Evolutionary conservation across 2,113 vertebrate genomes (phyloP), one percentile per base, ranked within the genome.

Genomic region (Egretta garzetta): DNA sequence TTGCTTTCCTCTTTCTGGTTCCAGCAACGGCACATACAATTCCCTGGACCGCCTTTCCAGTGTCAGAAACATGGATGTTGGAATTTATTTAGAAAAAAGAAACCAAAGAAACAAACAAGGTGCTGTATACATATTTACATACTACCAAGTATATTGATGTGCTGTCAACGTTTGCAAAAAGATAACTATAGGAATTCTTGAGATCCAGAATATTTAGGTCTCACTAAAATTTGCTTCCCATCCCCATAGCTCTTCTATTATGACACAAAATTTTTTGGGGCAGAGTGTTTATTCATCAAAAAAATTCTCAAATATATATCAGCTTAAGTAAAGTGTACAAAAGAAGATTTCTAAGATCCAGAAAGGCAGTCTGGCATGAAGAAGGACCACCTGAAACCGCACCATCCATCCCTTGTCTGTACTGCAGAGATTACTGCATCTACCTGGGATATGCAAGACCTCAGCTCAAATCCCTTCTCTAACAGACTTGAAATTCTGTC

Each of bases 211-310:
- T 4, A 58, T 30, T 60, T 27, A 73, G 30, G 49, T 86, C 6
- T 88, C 10, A 28, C 19, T 71, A 41, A 82, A 83, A 68, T 60
- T 80, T 93, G 3, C 35, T 92, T 43, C 41, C 41, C 41, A 43
- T 43, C 14, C 41, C 41, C 41, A 43, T 43, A 43, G 41, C 41
- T 43, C 41, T 43, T 43, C 41, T 43, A 8, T 28, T 41, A 28
- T 5, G 11, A 67, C 1, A 62, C n/a, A 47, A 39, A 23, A 9
- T 1, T 7, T 10, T 35, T 60, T 55, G 16, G 24, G 1, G 1
- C 10, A 20, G 33, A 74, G 15, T 32, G 3, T 33, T 91, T 52
- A 55, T 52, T 68, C 13, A 55, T 9, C 4, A 63, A 67, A 79
- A 68, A 50, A 6, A 0, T 4, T 66, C 27, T 56, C 4, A 30